Evolutionary conservation across 2,888 invertebrate genomes (phyloP).

Genomic region (Euproctis similis): DNA sequence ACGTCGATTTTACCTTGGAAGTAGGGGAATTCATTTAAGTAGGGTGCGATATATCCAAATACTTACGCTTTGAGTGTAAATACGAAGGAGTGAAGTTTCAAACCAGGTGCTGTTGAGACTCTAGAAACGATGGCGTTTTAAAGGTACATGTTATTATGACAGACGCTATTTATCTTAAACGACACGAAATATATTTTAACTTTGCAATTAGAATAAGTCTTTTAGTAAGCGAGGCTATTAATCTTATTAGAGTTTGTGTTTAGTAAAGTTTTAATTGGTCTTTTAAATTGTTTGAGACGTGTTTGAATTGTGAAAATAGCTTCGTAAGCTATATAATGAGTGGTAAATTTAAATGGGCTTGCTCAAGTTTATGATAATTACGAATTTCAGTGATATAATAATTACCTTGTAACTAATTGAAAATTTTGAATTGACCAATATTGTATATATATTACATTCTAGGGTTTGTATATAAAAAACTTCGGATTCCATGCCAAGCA

Average conservation of each 20-base stretch:
- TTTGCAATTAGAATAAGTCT: slow-evolving; percentile 40
- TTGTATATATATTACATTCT: too few species aligned
- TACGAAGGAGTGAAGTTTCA: slow-evolving; percentile 63
- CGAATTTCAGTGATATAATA: too few species aligned
- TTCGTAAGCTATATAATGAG: too few species aligned
- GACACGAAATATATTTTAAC: slow-evolving; percentile 41
- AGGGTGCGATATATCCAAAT: slow-evolving; percentile 61
- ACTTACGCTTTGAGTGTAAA: slow-evolving; percentile 71
- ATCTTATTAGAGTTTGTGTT: slow-evolving; percentile 37
- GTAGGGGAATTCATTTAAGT: slow-evolving; percentile 33
- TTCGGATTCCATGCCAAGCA: too few species aligned
- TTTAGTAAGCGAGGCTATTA: slow-evolving; percentile 36
- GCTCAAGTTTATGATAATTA: too few species aligned
- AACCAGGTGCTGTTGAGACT: slow-evolving; percentile 69
- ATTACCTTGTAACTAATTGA: too few species aligned
- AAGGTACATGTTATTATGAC: slow-evolving; percentile 68
- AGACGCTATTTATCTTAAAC: slow-evolving; percentile 60
- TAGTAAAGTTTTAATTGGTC: slow-evolving; percentile 30
- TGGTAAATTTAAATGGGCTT: too few species aligned
- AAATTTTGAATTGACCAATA: too few species aligned
- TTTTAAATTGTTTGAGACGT: slow-evolving; percentile 25
- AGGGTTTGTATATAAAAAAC: too few species aligned
- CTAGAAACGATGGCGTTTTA: slow-evolving; percentile 58
- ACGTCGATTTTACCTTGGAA: slow-evolving; percentile 30
- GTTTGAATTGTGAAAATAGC: slow-evolving; percentile 15